Evolutionary conservation across 2,888 invertebrate species (phyloP).

Genomic region (Dermolepida albohirtum): DNA sequence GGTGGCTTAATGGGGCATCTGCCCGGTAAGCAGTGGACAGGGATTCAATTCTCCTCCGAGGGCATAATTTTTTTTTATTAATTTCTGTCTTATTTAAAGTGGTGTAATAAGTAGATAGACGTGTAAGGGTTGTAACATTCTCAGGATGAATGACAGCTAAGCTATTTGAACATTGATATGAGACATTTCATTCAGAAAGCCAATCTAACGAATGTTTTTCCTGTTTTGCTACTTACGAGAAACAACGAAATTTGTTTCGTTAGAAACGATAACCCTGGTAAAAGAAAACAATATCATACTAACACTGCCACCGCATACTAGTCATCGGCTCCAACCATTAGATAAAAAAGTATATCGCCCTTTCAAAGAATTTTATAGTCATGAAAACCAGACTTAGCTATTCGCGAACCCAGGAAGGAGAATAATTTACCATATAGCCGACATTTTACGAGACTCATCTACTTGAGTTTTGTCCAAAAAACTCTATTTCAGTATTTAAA

Average conservation of each 20-base stretch:
- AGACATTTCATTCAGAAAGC: neutral
- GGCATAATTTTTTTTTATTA: no score
- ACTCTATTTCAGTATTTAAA: slow-evolving; percentile 23
- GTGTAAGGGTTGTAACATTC: no score
- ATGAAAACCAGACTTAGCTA: slow-evolving; percentile 25
- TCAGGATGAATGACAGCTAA: no score
- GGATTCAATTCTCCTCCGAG: no score
- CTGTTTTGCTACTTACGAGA: slow-evolving; percentile 1
- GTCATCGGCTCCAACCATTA: slow-evolving; percentile 9
- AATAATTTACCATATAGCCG: slow-evolving; percentile 41
- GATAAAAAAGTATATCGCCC: slow-evolving; percentile 37
- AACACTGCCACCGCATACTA: slow-evolving; percentile 8
- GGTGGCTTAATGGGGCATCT: no score
- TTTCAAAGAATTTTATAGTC: slow-evolving; percentile 25
- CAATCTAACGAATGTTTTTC: neutral
- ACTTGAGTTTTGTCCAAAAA: slow-evolving; percentile 29
- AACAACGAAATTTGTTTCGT: neutral
- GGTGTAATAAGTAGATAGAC: no score
- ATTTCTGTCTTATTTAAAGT: no score
- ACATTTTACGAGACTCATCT: slow-evolving; percentile 31
- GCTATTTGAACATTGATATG: neutral
- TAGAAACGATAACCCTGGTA: neutral
- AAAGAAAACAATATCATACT: neutral
- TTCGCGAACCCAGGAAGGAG: slow-evolving; percentile 39
- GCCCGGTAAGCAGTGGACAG: no score